Evolutionary conservation across 2,888 invertebrate genomes (phyloP), one percentile per base, ranked within the genome.

Genomic region (Argynnis bischoffii): DNA sequence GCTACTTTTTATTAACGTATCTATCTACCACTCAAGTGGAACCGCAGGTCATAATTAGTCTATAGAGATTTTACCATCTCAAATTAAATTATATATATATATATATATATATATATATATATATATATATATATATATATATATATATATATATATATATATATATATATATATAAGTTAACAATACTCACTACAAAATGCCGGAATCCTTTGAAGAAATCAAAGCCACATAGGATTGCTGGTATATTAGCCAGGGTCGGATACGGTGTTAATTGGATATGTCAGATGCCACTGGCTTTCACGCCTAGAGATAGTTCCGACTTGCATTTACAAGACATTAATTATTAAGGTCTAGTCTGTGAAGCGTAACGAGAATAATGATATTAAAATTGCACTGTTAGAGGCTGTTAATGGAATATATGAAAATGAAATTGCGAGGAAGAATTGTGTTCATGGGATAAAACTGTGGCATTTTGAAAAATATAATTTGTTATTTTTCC

Each of bases 191-290:
- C 63, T 35, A 60, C 66, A 54, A 59, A 31, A 60, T 59, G 56
- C 56, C 55, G 57, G 56, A 71, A 72, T 67, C 67, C 72, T 72
- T 74, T 77, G 76, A 79, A 79, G 78, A 81, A 82, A 79, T 82
- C 78, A 79, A 76, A 79, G 80, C 81, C 80, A 80, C 78, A 60
- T 60, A 80, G 81, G 61, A 47, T 63, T 61, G 60, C 64, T 41
- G 48, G 35, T 60, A 64, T 71, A 73, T 80, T 79, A 73, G 75
- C 76, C 72, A 79, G 81, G 8, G 82, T 82, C 88, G 92, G 92
- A 92, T 85, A 84, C 85, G 79, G 84, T 87, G 87, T 85, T 92
- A 92, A 92, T 92, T 92, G 92, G 88, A 92, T 89, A 87, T 92
- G 92, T 92, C 92, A 92, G 88, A 88, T 86, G 90, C 90, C 90